Conservation (phyloP, 2,797 vertebrate species). For the Poeciliopsis presidionis region DNA sequence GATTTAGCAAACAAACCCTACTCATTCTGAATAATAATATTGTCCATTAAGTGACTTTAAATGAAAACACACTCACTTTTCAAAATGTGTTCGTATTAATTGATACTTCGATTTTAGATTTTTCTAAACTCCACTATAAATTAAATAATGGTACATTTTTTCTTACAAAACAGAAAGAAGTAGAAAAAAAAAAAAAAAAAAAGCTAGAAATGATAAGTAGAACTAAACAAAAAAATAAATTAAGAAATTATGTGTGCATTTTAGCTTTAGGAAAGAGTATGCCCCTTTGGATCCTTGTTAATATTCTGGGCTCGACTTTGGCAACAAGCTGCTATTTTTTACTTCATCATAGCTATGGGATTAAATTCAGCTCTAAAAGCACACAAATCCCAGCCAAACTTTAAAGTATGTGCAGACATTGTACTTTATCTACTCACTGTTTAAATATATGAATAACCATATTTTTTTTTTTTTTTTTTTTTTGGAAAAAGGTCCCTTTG, state of each 20-base stretch:
- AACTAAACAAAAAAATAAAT: conserved; percentile 3
- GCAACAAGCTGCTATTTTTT: conserved; percentile 34
- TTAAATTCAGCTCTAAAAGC: background rate
- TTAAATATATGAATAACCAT: background rate
- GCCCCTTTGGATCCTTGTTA: conserved; percentile 22
- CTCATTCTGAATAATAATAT: background rate
- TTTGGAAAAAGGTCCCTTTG: background rate
- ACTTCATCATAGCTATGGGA: conserved; percentile 20
- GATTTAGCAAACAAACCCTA: background rate
- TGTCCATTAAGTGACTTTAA: background rate
- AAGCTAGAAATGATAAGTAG: background rate
- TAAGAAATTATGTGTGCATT: conserved; percentile 8
- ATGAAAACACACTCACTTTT: background rate
- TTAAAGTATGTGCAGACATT: background rate
- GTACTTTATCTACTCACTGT: background rate
- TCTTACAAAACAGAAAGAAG: background rate
- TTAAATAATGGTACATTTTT: background rate
- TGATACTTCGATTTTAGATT: background rate
- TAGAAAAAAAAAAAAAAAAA: background rate
- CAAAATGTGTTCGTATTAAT: background rate
- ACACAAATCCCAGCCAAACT: conserved; percentile 6
- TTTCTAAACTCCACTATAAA: background rate
- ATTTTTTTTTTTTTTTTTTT: background rate
- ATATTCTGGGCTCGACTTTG: conserved; percentile 30
- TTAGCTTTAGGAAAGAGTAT: conserved; percentile 28